Percentiles rank a stretch among this genome's conserved stretches.
Conservation (phyloP, 92 coral and sea anemone genomes). For the Umimayanthus chanpuru region DNA sequence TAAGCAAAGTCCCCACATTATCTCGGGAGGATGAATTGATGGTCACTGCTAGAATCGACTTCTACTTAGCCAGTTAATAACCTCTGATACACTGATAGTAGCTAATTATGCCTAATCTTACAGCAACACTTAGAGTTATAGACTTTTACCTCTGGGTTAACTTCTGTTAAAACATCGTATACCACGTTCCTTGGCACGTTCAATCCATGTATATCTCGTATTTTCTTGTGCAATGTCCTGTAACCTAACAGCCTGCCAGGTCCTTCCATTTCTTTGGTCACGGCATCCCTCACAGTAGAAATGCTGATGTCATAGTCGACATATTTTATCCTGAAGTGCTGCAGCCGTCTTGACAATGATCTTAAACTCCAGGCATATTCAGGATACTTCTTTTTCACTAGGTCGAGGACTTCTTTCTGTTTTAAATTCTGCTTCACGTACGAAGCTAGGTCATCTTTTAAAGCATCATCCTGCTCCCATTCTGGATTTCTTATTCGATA, state of each 20-base stretch:
- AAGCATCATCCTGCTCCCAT: slow-evolving; percentile 50
- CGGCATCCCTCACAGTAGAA: slow-evolving; percentile 52
- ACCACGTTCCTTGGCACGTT: slow-evolving; percentile 51
- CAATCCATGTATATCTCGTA: slow-evolving; percentile 48
- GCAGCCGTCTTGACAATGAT: slow-evolving; percentile 29
- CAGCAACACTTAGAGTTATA: slow-evolving; percentile 1
- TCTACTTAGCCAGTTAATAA: too few relatives aligned
- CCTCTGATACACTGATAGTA: too few relatives aligned
- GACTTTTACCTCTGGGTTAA: background rate
- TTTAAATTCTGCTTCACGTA: slow-evolving; percentile 48
- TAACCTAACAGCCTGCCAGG: slow-evolving; percentile 57
- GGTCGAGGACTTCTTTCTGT: slow-evolving; percentile 47
- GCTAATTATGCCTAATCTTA: slow-evolving; percentile 9
- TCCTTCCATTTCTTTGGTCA: slow-evolving; percentile 54
- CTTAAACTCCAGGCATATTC: slow-evolving; percentile 30
- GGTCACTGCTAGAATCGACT: too few relatives aligned
- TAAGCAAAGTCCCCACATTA: too few relatives aligned
- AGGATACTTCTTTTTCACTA: slow-evolving; percentile 23
- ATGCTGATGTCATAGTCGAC: slow-evolving; percentile 43
- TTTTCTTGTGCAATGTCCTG: slow-evolving; percentile 56
- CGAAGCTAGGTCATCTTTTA: slow-evolving; percentile 40
- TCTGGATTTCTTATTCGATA: slow-evolving; percentile 30
- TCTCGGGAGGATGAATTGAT: too few relatives aligned
- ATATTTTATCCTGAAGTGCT: slow-evolving; percentile 38
- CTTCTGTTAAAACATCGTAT: slow-evolving; percentile 48